Percentiles rank a stretch among this genome's conserved stretches.
These are phyloP conservation scores for Tinea semifulvella DNA, from an alignment of 2,888 invertebrate species.

Conservation along the genomic window DNA sequence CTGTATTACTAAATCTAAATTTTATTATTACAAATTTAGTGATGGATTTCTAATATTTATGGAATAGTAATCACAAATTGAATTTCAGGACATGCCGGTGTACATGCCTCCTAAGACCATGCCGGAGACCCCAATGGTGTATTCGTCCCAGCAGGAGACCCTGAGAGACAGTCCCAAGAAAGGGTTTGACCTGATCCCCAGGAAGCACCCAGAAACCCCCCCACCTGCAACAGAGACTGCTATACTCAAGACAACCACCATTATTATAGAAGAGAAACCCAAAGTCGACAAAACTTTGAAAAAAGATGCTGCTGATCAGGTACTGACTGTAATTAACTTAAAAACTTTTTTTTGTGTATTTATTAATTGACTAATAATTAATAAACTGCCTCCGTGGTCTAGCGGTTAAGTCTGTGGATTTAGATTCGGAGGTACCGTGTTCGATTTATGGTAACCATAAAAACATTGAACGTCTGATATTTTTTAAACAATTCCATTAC, in stretches of 20 bases:
- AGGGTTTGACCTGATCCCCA: slow-evolving; percentile 29
- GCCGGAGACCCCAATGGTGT: slow-evolving; percentile 44
- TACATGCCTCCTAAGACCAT: slow-evolving; percentile 43
- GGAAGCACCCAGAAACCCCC: slow-evolving; percentile 23
- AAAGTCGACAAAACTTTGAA: slow-evolving; percentile 20
- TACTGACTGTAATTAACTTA: not conserved
- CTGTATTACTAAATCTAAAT: no score
- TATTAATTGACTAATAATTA: no score
- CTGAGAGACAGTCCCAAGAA: slow-evolving; percentile 51
- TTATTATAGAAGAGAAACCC: slow-evolving; percentile 16
- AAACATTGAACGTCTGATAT: no score
- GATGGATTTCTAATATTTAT: no score
- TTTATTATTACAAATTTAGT: no score
- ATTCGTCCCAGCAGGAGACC: slow-evolving; percentile 38
- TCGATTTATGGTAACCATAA: no score
- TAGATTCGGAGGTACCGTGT: no score
- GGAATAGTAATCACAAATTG: no score
- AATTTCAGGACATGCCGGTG: slow-evolving; percentile 34
- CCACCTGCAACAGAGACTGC: slow-evolving; percentile 17
- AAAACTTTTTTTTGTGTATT: not conserved
- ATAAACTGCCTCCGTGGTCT: no score
- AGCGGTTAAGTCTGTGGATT: no score
- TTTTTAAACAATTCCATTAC: no score
- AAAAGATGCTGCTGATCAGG: slow-evolving; percentile 18
- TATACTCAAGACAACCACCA: slow-evolving; percentile 16